These are phyloP conservation scores for Microctenopoma lineatum DNA, from an alignment of 2,797 vertebrate species.

Conservation along the genomic window DNA sequence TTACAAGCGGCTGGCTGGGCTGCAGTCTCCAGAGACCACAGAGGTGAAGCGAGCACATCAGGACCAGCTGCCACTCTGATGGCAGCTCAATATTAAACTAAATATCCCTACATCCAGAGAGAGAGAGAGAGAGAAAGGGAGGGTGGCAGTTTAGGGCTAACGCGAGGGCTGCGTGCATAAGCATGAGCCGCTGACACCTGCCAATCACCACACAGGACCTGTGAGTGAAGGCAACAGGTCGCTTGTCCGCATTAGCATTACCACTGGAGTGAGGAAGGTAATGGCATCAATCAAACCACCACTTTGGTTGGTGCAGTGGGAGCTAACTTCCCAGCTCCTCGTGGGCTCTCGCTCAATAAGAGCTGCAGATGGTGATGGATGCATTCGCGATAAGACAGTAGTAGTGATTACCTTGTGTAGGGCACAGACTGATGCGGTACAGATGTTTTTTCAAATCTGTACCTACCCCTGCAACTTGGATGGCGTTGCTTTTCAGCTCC, in stretches of 20 bases:
- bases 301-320: conserved; percentile 32
- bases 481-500: conserved; percentile 14
- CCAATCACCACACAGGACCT: conserved; percentile 56
- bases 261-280: conserved; percentile 42
- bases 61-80: conserved; percentile 58
- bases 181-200: conserved; percentile 65
- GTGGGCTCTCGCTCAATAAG: conserved; percentile 47
- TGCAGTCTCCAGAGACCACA: conserved; percentile 56
- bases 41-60: conserved; percentile 65
- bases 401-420: conserved; percentile 36
- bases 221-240: conserved; percentile 53
- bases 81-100: conserved; percentile 70
- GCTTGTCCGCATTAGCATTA: conserved; percentile 54
- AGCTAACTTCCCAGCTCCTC: conserved; percentile 41
- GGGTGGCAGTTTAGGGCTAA: conserved; percentile 39
- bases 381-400: conserved; percentile 47
- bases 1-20: conserved; percentile 67
- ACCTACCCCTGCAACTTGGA: conserved; percentile 1
- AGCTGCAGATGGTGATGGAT: conserved; percentile 45
- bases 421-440: conserved; percentile 26
- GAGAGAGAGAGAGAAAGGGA: conserved; percentile 17
- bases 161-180: conserved; percentile 57
- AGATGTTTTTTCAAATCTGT: conserved; percentile 19
- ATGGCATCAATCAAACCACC: conserved; percentile 59
- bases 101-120: conserved; percentile 50